phyloP scores from a whole-genome alignment of 2,888 invertebrate genomes.

The Megastigmus dorsalis region DNA sequence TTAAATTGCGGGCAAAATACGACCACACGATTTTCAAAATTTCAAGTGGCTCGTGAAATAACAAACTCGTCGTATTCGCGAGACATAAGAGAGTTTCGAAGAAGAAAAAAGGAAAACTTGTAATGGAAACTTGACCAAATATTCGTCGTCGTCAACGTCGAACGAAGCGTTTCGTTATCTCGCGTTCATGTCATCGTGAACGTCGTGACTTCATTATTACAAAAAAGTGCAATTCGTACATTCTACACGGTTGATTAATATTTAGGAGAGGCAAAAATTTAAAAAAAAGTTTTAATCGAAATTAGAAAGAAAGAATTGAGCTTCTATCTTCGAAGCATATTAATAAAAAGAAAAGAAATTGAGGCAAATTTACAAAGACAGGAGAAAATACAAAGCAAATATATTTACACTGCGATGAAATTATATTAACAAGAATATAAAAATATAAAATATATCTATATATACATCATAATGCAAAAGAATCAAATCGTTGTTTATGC shows the following conservation, averaged over 20 bases:
- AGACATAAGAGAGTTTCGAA: constrained; percentile 11
- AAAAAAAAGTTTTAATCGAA: constrained; percentile 45
- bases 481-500: constrained; percentile 65
- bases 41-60: background rate
- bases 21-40: constrained; percentile 1
- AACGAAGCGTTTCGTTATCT: constrained; percentile 33
- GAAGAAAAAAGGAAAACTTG: constrained; percentile 8
- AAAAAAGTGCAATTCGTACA: constrained; percentile 51
- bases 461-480: constrained; percentile 54
- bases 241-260: constrained; percentile 46
- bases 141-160: background rate
- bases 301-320: constrained; percentile 12
- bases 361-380: constrained; percentile 38
- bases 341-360: constrained; percentile 13
- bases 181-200: constrained; percentile 28
- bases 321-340: background rate
- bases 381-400: constrained; percentile 52
- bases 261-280: constrained; percentile 44
- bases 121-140: constrained; percentile 32
- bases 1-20: constrained; percentile 18
- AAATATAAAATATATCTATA: constrained; percentile 50
- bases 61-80: constrained; percentile 17
- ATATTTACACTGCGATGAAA: constrained; percentile 55
- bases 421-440: constrained; percentile 49
- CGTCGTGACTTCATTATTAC: constrained; percentile 36